phyloP scores from a whole-genome alignment of 2,797 vertebrate species.

The Mareca strepera region DNA sequence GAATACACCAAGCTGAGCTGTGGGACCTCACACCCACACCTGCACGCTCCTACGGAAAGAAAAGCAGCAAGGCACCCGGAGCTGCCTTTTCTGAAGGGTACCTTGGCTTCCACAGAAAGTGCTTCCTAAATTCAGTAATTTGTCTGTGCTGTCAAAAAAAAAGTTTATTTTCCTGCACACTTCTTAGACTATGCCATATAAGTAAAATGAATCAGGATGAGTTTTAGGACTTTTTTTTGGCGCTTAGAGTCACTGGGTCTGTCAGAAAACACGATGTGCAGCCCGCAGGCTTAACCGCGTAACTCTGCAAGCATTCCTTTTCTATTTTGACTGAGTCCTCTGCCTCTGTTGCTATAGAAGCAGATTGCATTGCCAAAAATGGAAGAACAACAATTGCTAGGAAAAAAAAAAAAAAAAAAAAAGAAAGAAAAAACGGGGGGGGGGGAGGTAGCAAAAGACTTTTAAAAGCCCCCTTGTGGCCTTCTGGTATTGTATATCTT shows the following conservation, averaged over 20 bases:
- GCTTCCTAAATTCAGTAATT: background rate
- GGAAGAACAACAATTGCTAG: background rate
- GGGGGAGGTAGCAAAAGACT: background rate
- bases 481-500: background rate
- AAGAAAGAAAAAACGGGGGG: background rate
- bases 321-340: background rate
- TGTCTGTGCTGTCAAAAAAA: background rate
- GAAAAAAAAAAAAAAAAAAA: background rate
- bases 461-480: background rate
- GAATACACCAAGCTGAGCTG: background rate
- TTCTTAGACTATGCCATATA: background rate
- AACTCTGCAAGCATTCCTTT: background rate
- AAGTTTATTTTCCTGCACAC: background rate
- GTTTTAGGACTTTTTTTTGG: background rate
- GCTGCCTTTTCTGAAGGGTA: background rate
- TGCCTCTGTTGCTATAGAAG: slow-evolving; percentile 10
- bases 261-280: background rate
- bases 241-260: background rate
- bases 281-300: background rate
- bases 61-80: background rate
- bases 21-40: background rate
- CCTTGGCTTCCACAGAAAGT: background rate
- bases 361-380: background rate
- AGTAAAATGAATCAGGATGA: background rate
- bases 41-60: background rate